Base-by-base conservation (phyloP, 2,797 vertebrate genomes). In the Poecilia wingei region DNA sequence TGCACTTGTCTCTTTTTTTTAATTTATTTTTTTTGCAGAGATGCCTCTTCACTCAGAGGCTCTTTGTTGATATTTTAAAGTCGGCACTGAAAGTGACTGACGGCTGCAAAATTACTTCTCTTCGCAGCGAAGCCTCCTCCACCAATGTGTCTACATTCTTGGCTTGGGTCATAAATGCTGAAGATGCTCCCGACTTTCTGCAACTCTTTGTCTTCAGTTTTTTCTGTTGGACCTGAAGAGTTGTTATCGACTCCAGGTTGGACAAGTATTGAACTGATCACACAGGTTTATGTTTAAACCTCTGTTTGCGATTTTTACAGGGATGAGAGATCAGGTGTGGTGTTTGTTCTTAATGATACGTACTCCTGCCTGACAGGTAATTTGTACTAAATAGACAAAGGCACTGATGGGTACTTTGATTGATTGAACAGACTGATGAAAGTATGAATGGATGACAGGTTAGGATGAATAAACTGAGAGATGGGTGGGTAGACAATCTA, bases 81-180 rank as follows among this genome's bases (percentile, higher is more conserved):
- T 80, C 10, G 1, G 74, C 28, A 9, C 18, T 2, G n/a, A 4
- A 1, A 73, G 55, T 84, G 89, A 92, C 41, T 89, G 92, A 89
- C 85, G 79, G 75, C 82, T 81, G 78, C 83, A 82, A 89, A 92
- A 86, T 86, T 81, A 87, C 79, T 69, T 31, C 83, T 49, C 36
- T 25, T 70, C 45, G 43, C 0, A 33, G 72, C 41, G 22, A 57
- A 78, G 74, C 70, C 36, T 72, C 69, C 76, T 49, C 6, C 3
- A 28, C 46, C 49, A 73, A 33, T 33, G 6, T 39, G 45, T 66
- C 70, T 76, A 78, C 79, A 76, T 28, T 6, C 59, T 25, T 16
- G 22, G 25, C 22, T 12, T 39, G 18, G 4, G 59, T 72, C 7
- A 28, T 45, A 51, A 74, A 55, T 39, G 25, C 49, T 33, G 8